Evolutionary conservation across 2,113 vertebrate species (phyloP).

Genomic region (Mus pahari): DNA sequence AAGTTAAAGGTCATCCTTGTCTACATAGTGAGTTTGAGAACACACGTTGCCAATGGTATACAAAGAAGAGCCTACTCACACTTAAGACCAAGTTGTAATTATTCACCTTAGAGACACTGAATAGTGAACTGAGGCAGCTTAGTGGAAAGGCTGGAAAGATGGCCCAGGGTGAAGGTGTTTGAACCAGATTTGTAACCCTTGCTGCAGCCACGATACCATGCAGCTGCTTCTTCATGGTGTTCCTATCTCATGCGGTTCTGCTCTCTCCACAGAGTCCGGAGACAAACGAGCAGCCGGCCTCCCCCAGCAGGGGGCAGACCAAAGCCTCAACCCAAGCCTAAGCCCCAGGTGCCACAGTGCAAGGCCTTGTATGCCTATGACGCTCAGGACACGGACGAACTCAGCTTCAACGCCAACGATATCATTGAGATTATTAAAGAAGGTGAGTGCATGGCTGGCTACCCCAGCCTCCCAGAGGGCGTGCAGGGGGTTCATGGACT

Average conservation of each 20-base stretch:
- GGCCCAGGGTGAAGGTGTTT: neutral
- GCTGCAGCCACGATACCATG: neutral
- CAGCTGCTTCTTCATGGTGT: neutral
- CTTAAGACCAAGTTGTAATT: neutral
- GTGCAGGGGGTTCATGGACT: neutral
- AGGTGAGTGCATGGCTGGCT: constrained; percentile 86
- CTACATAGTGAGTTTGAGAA: neutral
- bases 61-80: neutral
- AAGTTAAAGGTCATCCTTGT: neutral
- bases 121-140: neutral
- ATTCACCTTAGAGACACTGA: neutral
- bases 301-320: constrained; percentile 94
- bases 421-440: constrained; percentile 97
- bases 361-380: constrained; percentile 97
- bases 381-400: constrained; percentile 98
- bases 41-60: neutral
- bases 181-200: neutral
- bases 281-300: constrained; percentile 91
- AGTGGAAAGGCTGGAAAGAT: neutral
- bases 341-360: constrained; percentile 98
- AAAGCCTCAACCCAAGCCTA: constrained; percentile 97
- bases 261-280: constrained; percentile 88
- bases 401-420: constrained; percentile 98
- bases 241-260: neutral
- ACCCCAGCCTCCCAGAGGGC: neutral